These are phyloP conservation scores for Atta cephalotes DNA, from an alignment of 1,140 invertebrate species.

Conservation along the genomic window DNA sequence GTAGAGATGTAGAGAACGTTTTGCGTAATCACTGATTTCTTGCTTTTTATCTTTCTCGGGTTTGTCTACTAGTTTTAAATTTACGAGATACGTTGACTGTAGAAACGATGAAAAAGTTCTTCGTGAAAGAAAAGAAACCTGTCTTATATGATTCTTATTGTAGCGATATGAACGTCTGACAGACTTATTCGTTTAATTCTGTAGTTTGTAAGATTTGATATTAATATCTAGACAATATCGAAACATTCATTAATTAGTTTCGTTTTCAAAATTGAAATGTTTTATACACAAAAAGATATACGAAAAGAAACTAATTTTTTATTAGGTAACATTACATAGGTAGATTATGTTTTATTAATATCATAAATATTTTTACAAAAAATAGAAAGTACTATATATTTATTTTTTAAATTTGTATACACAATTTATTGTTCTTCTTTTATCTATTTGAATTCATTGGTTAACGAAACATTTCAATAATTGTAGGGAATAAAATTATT, in stretches of 20 bases:
- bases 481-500: background rate
- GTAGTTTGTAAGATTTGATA: constrained; percentile 8
- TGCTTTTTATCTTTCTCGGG: constrained; percentile 33
- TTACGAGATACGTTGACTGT: constrained; percentile 43
- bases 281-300: background rate
- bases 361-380: background rate
- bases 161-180: background rate
- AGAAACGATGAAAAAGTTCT: constrained; percentile 29
- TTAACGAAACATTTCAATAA: background rate
- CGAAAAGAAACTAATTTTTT: background rate
- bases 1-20: background rate
- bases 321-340: too few relatives aligned
- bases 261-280: background rate
- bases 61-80: constrained; percentile 58
- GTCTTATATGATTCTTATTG: constrained; percentile 9
- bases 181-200: constrained; percentile 25
- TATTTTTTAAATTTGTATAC: background rate
- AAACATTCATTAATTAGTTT: background rate
- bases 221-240: constrained; percentile 6
- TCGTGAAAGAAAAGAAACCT: background rate
- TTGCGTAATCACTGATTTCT: constrained; percentile 51
- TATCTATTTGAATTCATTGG: background rate
- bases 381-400: background rate
- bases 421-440: background rate
- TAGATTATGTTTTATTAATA: background rate